Evolutionary conservation across 1,140 invertebrate species (phyloP), one percentile per base, ranked within the genome.

Genomic region (Zaprionus tsacasi): DNA sequence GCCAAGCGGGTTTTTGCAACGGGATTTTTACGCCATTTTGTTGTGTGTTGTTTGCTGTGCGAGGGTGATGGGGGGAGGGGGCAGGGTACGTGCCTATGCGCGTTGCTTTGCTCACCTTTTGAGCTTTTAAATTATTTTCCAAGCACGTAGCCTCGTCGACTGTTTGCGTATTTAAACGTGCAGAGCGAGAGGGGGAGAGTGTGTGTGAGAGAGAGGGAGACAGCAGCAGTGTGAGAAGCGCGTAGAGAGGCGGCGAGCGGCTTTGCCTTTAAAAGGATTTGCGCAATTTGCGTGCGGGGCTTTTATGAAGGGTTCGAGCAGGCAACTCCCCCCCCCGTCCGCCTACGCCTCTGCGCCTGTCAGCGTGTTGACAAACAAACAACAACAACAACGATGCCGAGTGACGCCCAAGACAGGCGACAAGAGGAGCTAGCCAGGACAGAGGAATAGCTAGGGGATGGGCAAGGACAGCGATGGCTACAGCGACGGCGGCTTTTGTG

Each of bases 41-140:
- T 68, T 75, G 59, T 60, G 75, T 57, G 48, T 63, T 75, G 59
- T 70, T 70, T 75, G 82, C 45, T 48, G 17, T 10, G 45, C 4
- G 38, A n/a, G 38, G 36, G 36, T 38, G 36, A 13, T 12, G 3
- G 3, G 38, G 13, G 38, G 38, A 12, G 4, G 38, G 38, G 38
- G 38, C 10, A 11, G 45, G 45, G 85, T 71, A 88, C 83, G 83
- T 88, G 83, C 83, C 83, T 88, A 88, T 87, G 80, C 88, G 78
- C 85, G 87, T 67, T 88, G 83, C 85, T 87, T 82, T 87, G 80
- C 82, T 91, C 88, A 91, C 88, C 88, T 91, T 91, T 91, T 91
- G 89, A 91, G 88, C 88, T 89, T 91, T 91, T 91, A 91, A 91
- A 91, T 91, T 85, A 91, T 91, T 91, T 91, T 89, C 88, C 78